These are phyloP conservation scores for Orientallactaga sibirica DNA, from an alignment of 2,797 vertebrate species.

Conservation along the genomic window DNA sequence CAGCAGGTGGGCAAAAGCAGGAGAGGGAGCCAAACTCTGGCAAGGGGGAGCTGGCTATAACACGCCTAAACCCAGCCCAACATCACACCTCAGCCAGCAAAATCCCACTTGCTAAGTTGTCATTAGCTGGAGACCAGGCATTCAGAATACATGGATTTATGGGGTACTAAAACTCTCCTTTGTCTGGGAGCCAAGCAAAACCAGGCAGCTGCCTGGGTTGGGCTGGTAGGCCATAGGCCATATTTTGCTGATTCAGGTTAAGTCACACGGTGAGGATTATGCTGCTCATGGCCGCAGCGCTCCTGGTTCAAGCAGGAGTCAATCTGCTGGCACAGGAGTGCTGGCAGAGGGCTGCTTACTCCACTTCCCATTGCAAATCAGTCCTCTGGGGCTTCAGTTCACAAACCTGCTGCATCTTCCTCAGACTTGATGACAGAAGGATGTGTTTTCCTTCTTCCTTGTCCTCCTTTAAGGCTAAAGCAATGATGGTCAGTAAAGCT, in stretches of 20 bases:
- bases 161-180: not conserved
- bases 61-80: too few relatives aligned
- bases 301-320: not conserved
- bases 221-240: not conserved
- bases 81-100: too few relatives aligned
- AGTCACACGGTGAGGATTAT: not conserved
- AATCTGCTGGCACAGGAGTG: not conserved
- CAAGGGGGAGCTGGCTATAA: too few relatives aligned
- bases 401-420: not conserved
- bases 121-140: too few relatives aligned
- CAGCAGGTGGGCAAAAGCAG: too few relatives aligned
- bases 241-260: not conserved
- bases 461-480: not conserved
- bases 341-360: not conserved
- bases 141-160: too few relatives aligned
- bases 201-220: not conserved
- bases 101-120: too few relatives aligned
- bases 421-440: not conserved
- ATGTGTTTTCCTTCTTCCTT: not conserved
- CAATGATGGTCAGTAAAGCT: not conserved
- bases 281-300: not conserved
- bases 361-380: not conserved
- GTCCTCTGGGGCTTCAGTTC: not conserved
- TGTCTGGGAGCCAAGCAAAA: not conserved
- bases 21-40: too few relatives aligned